These are phyloP conservation scores for Ophion obscuratus DNA, from an alignment of 2,888 invertebrate species.

Conservation along the genomic window DNA sequence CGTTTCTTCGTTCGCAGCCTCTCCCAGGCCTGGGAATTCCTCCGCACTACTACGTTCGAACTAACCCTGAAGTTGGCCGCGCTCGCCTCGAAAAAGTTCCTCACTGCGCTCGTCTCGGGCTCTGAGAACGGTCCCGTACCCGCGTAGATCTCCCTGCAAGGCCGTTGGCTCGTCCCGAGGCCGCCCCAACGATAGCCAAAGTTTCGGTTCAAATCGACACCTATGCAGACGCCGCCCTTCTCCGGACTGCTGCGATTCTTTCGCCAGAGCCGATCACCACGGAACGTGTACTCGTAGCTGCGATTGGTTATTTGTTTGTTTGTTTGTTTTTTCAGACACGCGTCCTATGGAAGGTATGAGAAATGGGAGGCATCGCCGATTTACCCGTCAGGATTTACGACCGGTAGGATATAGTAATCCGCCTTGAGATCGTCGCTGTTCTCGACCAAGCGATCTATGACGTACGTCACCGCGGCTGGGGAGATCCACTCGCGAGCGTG, in stretches of 20 bases:
- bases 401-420: slow-evolving; percentile 89
- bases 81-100: slow-evolving; percentile 84
- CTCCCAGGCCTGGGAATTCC: too few species aligned
- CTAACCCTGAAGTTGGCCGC: slow-evolving; percentile 81
- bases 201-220: slow-evolving; percentile 94
- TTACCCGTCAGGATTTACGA: slow-evolving; percentile 90
- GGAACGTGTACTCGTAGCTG: slow-evolving; percentile 96
- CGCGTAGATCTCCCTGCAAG: slow-evolving; percentile 92
- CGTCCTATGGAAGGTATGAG: slow-evolving; percentile 16
- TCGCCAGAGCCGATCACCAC: slow-evolving; percentile 92
- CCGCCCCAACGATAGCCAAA: slow-evolving; percentile 95
- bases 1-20: background rate
- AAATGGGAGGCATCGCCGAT: slow-evolving; percentile 68
- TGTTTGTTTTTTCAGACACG: background rate
- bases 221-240: slow-evolving; percentile 88
- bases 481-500: slow-evolving; percentile 97
- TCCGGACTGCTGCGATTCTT: slow-evolving; percentile 88
- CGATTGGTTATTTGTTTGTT: background rate
- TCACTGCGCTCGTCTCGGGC: slow-evolving; percentile 91
- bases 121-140: slow-evolving; percentile 94
- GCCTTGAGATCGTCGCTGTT: slow-evolving; percentile 88
- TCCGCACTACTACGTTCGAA: background rate
- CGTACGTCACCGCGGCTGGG: slow-evolving; percentile 91
- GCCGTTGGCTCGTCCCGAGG: slow-evolving; percentile 92
- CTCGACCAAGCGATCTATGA: slow-evolving; percentile 89